Conservation (phyloP, 2,888 invertebrate genomes). For the Phyllotreta striolata region DNA sequence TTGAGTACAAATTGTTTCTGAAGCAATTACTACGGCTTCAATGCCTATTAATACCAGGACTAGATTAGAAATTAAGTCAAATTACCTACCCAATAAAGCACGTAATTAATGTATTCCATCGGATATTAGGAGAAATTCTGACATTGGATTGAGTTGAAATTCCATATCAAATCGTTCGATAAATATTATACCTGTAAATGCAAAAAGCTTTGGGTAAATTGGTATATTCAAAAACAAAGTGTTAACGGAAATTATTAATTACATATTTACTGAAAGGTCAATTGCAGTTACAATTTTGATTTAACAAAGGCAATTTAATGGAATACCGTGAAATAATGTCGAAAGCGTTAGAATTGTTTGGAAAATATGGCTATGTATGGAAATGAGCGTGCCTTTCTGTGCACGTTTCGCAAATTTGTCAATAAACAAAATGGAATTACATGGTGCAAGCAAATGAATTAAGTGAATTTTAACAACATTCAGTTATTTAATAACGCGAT, state of each 20-base stretch:
- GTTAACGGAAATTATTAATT: too few species aligned
- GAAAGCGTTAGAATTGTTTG: too few species aligned
- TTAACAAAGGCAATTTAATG: too few species aligned
- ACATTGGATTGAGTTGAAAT: too few species aligned
- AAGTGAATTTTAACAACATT: conserved; percentile 42
- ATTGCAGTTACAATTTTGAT: too few species aligned
- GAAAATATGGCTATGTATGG: too few species aligned
- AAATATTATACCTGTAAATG: too few species aligned
- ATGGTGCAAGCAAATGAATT: conserved; percentile 19
- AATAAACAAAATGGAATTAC: conserved; percentile 30
- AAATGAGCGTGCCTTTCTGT: background rate
- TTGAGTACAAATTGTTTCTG: conserved; percentile 18
- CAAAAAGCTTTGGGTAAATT: too few species aligned
- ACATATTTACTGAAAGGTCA: too few species aligned
- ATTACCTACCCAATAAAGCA: conserved; percentile 9
- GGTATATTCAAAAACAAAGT: too few species aligned
- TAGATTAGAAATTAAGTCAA: conserved; percentile 9
- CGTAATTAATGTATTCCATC: conserved; percentile 5
- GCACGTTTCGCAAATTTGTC: conserved; percentile 20
- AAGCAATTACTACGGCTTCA: conserved; percentile 17
- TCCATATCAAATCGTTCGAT: too few species aligned
- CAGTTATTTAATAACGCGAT: conserved; percentile 36
- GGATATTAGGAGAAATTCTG: background rate
- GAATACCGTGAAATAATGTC: too few species aligned
- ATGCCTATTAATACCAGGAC: conserved; percentile 8